Evolutionary conservation across 2,797 vertebrate species (phyloP).

Genomic region (Hydrolagus colliei): DNA sequence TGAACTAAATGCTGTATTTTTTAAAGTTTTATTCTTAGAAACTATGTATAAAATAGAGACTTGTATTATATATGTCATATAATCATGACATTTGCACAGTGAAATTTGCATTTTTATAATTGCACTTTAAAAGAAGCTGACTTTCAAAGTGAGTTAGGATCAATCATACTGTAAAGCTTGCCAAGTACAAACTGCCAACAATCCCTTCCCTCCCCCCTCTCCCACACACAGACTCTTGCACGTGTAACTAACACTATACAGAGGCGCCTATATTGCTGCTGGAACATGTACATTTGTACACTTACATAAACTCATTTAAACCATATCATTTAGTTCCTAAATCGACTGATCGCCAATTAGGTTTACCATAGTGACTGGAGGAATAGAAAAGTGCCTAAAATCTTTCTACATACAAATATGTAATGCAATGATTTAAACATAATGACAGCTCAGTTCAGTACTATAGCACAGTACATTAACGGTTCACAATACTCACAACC

Average conservation of each 20-base stretch:
- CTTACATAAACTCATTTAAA: neutral
- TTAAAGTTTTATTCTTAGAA: too few species aligned
- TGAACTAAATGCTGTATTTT: too few species aligned
- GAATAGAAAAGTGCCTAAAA: slow-evolving; percentile 1
- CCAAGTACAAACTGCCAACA: neutral
- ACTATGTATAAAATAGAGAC: too few species aligned
- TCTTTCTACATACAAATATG: neutral
- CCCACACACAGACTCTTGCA: neutral
- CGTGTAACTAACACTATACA: neutral
- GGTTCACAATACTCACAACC: neutral
- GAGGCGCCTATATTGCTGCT: neutral
- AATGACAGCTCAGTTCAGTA: neutral
- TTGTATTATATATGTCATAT: too few species aligned
- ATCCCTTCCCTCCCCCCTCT: too few species aligned
- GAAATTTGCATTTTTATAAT: too few species aligned
- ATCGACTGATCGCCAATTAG: slow-evolving; percentile 2
- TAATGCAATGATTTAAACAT: neutral
- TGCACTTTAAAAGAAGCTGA: neutral
- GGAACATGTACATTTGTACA: neutral
- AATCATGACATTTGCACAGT: too few species aligned
- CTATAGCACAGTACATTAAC: neutral
- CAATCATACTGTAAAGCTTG: neutral
- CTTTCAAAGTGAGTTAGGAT: neutral
- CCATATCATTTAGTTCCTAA: neutral
- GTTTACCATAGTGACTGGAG: neutral